phyloP scores from a whole-genome alignment of 2,113 vertebrate genomes.

The Hystrix cristata region DNA sequence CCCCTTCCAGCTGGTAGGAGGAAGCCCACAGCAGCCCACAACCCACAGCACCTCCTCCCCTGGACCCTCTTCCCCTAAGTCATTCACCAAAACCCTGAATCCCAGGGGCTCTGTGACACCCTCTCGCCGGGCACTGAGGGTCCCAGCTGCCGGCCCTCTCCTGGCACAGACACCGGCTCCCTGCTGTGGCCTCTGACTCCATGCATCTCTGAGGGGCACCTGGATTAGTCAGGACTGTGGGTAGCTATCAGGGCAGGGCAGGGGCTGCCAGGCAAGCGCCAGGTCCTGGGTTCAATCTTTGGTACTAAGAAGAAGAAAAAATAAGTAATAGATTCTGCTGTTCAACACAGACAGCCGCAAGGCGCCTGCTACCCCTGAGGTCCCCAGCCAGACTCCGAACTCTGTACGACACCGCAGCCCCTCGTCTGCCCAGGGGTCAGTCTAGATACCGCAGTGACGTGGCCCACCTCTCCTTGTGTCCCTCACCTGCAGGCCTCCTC shows the following conservation, averaged over 20 bases:
- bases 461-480: too few species aligned
- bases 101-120: not conserved
- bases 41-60: not conserved
- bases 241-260: too few species aligned
- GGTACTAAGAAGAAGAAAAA: not conserved
- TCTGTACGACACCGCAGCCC: too few species aligned
- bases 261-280: not conserved
- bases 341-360: not conserved
- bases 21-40: not conserved
- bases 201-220: too few species aligned
- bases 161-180: not conserved
- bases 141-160: not conserved
- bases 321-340: not conserved
- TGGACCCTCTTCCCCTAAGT: not conserved
- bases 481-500: too few species aligned
- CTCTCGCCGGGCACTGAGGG: not conserved
- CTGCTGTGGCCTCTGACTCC: too few species aligned
- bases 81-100: rapidly evolving
- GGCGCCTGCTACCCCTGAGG: too few species aligned
- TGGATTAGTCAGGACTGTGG: too few species aligned
- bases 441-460: too few species aligned
- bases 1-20: not conserved
- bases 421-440: too few species aligned
- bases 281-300: not conserved
- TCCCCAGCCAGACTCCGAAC: too few species aligned